phyloP scores from a whole-genome alignment of 2,797 vertebrate genomes.

The Lepus townsendii region DNA sequence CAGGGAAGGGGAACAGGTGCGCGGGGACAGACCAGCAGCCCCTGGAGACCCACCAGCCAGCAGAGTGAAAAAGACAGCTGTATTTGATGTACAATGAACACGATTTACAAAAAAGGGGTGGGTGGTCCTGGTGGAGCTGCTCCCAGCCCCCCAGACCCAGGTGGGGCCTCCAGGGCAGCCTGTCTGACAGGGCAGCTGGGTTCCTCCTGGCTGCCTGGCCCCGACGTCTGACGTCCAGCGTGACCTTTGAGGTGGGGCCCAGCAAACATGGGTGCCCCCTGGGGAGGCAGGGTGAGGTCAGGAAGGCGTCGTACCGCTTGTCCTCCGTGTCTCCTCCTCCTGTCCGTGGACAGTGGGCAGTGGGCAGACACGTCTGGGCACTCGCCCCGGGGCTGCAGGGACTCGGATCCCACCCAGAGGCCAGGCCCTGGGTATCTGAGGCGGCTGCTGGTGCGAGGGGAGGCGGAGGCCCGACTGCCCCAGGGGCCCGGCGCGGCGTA shows the following conservation, averaged over 20 bases:
- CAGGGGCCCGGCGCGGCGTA: constrained; percentile 44
- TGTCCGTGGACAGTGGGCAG: neutral
- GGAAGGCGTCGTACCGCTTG: constrained; percentile 76
- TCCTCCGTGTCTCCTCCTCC: neutral
- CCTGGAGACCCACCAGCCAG: constrained; percentile 9
- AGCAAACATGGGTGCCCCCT: neutral
- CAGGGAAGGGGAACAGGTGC: neutral
- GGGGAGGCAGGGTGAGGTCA: constrained; percentile 59
- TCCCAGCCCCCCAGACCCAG: neutral
- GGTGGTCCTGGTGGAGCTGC: constrained; percentile 1
- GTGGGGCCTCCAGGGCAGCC: constrained; percentile 19
- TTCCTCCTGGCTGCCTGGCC: constrained; percentile 55
- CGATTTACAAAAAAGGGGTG: constrained; percentile 88
- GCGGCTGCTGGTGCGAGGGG: constrained; percentile 67
- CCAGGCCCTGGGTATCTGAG: constrained; percentile 34
- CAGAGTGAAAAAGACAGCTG: constrained; percentile 84
- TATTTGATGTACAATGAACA: constrained; percentile 91
- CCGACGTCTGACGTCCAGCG: constrained; percentile 72
- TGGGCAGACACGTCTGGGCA: neutral
- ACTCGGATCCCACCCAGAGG: neutral
- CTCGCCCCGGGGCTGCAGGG: constrained; percentile 9
- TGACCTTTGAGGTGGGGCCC: constrained; percentile 73
- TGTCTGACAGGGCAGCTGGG: constrained; percentile 40
- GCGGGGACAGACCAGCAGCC: neutral
- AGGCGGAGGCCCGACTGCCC: neutral